Evolutionary conservation across 1,140 invertebrate species (phyloP).

Genomic region (Macrobrachium rosenbergii): DNA sequence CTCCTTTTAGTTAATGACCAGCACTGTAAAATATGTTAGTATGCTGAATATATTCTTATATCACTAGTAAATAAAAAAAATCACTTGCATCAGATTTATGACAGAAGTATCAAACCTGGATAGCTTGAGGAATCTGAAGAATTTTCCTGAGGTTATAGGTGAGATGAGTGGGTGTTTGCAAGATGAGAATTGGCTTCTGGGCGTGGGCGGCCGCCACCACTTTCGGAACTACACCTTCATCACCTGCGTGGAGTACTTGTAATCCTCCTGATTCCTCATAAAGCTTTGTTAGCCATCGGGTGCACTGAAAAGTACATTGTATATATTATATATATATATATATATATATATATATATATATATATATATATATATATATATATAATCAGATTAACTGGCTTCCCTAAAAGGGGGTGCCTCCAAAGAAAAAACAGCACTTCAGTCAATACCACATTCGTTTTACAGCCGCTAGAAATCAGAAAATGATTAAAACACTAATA

Average conservation of each 20-base stretch:
- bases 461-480: no score
- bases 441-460: no score
- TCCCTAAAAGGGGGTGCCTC: no score
- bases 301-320: slow-evolving; percentile 20
- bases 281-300: slow-evolving; percentile 37
- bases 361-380: no score
- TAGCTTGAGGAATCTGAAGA: slow-evolving; percentile 63
- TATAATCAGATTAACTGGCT: no score
- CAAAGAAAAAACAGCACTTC: no score
- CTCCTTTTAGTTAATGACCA: no score
- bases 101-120: slow-evolving; percentile 66
- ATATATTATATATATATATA: background rate
- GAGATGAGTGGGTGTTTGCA: slow-evolving; percentile 78
- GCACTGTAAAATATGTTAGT: no score
- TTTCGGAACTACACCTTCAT: slow-evolving; percentile 13
- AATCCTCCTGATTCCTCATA: slow-evolving; percentile 40
- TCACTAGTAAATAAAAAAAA: no score
- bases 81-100: background rate
- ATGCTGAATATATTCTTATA: no score
- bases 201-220: slow-evolving; percentile 26
- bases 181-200: slow-evolving; percentile 28
- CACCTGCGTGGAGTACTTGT: slow-evolving; percentile 34
- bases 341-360: background rate
- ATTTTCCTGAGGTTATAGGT: slow-evolving; percentile 40
- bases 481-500: no score